Evolutionary conservation across 2,888 invertebrate species (phyloP), one percentile per base, ranked within the genome.

Genomic region (Drosophila testacea): DNA sequence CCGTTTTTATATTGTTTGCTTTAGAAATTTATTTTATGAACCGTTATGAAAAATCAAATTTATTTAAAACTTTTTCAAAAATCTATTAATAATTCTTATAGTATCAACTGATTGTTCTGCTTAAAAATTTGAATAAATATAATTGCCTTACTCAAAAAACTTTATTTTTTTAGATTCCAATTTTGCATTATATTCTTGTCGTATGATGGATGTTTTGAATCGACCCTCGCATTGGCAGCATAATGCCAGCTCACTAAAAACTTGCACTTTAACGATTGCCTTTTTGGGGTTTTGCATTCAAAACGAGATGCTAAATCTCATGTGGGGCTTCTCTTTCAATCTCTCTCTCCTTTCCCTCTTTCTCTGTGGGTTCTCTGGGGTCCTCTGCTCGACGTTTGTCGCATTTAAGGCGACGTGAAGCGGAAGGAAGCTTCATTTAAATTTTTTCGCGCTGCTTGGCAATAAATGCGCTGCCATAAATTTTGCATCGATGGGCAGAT

Each of bases 401-500:
- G 68, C 62, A 27, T 73, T 74, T 52, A 55, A 60, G 62, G 56
- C 69, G 42, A 48, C 44, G 36, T n/a, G 62, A 60, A 55, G 81
- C 74, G 81, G 63, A 79, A 81, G 81, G 65, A 79, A 78, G 71
- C 67, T 69, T 73, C 69, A 85, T 88, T 88, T 85, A 73, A 66
- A 85, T 80, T 77, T 63, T 46, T 51, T 46, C 61, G 61, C 69
- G 55, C 64, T 36, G 64, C 65, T 84, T 84, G 73, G 70, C 87
- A 88, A 86, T 83, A 86, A 88, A 83, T 83, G 69, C 73, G 63
- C 76, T 81, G 76, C 64, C 87, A 88, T 83, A 88, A 83, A 83
- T 83, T 88, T 88, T 66, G 79, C 81, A 70, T 83, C 84, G 83
- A 86, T 59, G 74, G 48, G 60, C 61, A 59, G 42, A 52, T 73